phyloP scores from a whole-genome alignment of 1,140 invertebrate species.

The Leptinotarsa texana region DNA sequence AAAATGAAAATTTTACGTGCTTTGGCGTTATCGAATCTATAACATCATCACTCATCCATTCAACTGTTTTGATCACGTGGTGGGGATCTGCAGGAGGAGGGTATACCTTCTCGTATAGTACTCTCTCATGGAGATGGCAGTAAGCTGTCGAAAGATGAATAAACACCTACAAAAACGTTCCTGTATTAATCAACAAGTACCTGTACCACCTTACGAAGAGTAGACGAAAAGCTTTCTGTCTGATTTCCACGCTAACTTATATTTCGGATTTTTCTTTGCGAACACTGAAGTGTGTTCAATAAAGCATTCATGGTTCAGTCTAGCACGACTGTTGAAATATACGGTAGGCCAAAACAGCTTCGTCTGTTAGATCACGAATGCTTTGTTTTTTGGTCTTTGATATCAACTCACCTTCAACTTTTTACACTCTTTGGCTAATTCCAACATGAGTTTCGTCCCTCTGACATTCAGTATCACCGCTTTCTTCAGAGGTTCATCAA shows the following conservation, averaged over 20 bases:
- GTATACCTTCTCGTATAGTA: slow-evolving; percentile 72
- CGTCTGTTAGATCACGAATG: background rate
- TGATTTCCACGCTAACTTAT: too few relatives aligned
- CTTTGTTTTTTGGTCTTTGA: too few relatives aligned
- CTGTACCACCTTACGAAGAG: too few relatives aligned
- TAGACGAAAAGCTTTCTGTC: too few relatives aligned
- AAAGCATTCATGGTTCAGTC: background rate
- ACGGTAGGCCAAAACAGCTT: background rate
- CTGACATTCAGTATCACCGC: slow-evolving; percentile 63
- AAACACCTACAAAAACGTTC: slow-evolving; percentile 50
- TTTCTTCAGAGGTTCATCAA: slow-evolving; percentile 67
- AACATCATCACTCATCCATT: slow-evolving; percentile 69
- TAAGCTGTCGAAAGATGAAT: slow-evolving; percentile 67
- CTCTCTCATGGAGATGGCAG: slow-evolving; percentile 68
- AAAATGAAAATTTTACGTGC: background rate
- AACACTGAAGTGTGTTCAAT: background rate
- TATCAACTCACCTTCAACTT: slow-evolving; percentile 50
- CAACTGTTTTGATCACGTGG: slow-evolving; percentile 69
- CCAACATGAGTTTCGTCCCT: slow-evolving; percentile 67
- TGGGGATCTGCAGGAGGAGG: slow-evolving; percentile 71
- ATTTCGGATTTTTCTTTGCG: too few relatives aligned
- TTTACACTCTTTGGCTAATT: slow-evolving; percentile 63
- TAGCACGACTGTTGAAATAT: too few relatives aligned
- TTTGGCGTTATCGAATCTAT: slow-evolving; percentile 44
- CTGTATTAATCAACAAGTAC: too few relatives aligned